Evolutionary conservation across 2,888 invertebrate genomes (phyloP).

Genomic region (Gymnosoma rotundatum): DNA sequence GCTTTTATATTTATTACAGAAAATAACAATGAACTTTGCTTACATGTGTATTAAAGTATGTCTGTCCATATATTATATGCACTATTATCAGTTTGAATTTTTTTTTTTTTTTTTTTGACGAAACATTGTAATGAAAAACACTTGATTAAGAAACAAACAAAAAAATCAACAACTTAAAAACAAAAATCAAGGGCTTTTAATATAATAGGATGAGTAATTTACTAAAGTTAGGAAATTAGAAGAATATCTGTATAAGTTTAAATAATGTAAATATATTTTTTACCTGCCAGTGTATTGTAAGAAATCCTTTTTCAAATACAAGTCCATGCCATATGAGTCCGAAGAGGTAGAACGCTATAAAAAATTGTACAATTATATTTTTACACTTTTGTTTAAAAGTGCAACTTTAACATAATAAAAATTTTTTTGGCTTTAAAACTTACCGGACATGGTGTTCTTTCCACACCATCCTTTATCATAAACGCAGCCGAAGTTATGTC

Average conservation of each 20-base stretch:
- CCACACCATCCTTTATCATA: slow-evolving; percentile 91
- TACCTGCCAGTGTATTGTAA: slow-evolving; percentile 97
- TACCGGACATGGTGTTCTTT: slow-evolving; percentile 92
- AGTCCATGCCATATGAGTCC: slow-evolving; percentile 89
- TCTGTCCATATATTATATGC: neutral
- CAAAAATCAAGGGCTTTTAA: no score
- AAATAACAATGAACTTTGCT: neutral
- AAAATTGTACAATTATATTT: neutral
- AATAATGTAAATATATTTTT: neutral
- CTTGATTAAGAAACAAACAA: no score
- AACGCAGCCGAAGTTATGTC: slow-evolving; percentile 95
- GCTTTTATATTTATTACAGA: no score
- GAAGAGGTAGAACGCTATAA: slow-evolving; percentile 92
- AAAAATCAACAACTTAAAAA: no score
- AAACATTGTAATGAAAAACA: no score
- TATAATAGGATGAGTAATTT: no score
- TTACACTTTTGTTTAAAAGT: neutral
- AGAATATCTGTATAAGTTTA: neutral
- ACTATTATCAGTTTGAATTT: no score
- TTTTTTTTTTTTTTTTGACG: no score
- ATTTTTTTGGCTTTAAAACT: slow-evolving; percentile 64
- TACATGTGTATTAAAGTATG: neutral
- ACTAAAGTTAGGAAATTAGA: neutral
- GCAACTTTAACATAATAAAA: no score
- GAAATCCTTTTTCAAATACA: slow-evolving; percentile 97